Base-by-base conservation (phyloP, 2,113 vertebrate species). In the Syngnathus floridae region DNA sequence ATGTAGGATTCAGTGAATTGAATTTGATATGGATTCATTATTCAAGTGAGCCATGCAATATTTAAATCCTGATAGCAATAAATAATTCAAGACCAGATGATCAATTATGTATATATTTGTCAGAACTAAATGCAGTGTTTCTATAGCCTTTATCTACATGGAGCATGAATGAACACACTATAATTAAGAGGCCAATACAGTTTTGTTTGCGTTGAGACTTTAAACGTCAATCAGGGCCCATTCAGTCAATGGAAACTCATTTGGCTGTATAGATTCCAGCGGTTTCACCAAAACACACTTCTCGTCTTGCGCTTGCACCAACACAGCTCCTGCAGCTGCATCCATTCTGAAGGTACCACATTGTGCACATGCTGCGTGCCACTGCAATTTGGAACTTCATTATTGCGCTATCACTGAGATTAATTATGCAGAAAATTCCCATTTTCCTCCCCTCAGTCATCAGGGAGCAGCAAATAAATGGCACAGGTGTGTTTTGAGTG, bases 41-140 rank as follows among this genome's bases (percentile, higher is more conserved):
- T 84, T 79, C 51, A 87, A 78, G 68, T 69, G 35, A 66, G 69
- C 65, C 37, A 66, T 87, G 70, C 75, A 81, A 78, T 83, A 86
- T 86, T 82, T 74, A 83, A 80, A 74, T 65, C 63, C 70, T 64
- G 73, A 84, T 86, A 79, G 75, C 62, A 61, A 73, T 83, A 73
- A 84, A 82, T 88, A 78, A 85, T 85, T 79, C 43, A 87, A 77
- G 51, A 45, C 26, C 41, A 65, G 45, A 62, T 79, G 31, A 89
- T 90, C 79, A 87, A 88, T 88, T 82, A 85, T 88, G 73, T 74
- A 89, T 80, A 82, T 75, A 77, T 85, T 87, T 77, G 73, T 58
- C 59, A 66, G 70, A 79, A 79, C 64, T 85, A 78, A 88, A 90
- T 57, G 56, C 72, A 77, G 45, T 65, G 65, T 83, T 82, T 81